These are phyloP conservation scores for Coracias cyanogaster DNA, from an alignment of 2,797 vertebrate genomes.

Conservation along the genomic window DNA sequence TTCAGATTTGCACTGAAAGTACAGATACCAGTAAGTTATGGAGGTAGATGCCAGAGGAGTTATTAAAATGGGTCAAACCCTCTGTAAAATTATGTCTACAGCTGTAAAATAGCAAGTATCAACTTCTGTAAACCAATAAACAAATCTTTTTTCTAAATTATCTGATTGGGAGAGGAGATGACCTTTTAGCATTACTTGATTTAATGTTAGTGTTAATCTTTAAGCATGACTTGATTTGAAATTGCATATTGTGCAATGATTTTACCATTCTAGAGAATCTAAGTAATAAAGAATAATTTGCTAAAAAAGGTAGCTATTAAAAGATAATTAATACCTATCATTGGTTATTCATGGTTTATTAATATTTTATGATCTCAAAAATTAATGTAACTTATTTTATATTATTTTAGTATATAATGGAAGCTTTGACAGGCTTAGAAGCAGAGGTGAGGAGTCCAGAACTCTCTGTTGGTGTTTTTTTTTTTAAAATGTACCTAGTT, in stretches of 20 bases:
- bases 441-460: slow-evolving; percentile 74
- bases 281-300: slow-evolving; percentile 7
- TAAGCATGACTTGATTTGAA: neutral
- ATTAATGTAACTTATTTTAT: neutral
- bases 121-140: neutral
- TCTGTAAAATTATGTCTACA: slow-evolving; percentile 79
- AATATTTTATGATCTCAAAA: neutral
- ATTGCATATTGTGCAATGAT: neutral
- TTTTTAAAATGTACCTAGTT: neutral
- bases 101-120: slow-evolving; percentile 74
- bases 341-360: neutral
- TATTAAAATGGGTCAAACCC: slow-evolving; percentile 77
- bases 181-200: neutral
- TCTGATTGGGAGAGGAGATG: neutral
- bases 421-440: slow-evolving; percentile 79
- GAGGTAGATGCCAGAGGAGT: slow-evolving; percentile 81
- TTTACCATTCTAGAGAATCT: neutral
- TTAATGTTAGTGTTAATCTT: slow-evolving; percentile 9
- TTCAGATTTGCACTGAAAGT: slow-evolving; percentile 69
- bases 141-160: neutral
- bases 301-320: neutral
- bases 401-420: slow-evolving; percentile 78
- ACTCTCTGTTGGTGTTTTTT: slow-evolving; percentile 69
- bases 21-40: slow-evolving; percentile 51
- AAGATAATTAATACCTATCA: neutral